phyloP scores from a whole-genome alignment of 2,797 vertebrate genomes.

The Crocidura indochinensis region DNA sequence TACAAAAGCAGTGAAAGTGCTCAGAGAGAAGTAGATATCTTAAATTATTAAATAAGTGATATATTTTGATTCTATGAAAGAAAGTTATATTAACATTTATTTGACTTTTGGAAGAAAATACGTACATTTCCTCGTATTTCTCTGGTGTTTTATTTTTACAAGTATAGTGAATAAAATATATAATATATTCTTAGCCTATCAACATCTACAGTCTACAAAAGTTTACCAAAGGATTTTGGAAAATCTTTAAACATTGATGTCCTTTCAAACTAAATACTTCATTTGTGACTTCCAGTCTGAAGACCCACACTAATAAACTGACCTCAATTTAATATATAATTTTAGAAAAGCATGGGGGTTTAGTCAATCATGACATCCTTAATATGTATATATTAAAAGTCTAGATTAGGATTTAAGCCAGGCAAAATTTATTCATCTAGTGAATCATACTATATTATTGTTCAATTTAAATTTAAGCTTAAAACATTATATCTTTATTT shows the following conservation, averaged over 20 bases:
- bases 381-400: slow-evolving; percentile 33
- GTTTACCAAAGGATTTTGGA: slow-evolving; percentile 29
- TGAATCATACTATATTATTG: slow-evolving; percentile 64
- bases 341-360: slow-evolving; percentile 36
- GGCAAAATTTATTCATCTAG: slow-evolving; percentile 16
- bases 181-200: slow-evolving; percentile 30
- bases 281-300: slow-evolving; percentile 52
- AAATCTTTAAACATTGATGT: slow-evolving; percentile 44
- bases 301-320: slow-evolving; percentile 46
- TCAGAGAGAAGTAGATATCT: slow-evolving; percentile 53
- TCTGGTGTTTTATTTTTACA: slow-evolving; percentile 52
- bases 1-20: background rate
- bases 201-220: slow-evolving; percentile 36
- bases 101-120: slow-evolving; percentile 77
- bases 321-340: slow-evolving; percentile 51
- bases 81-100: slow-evolving; percentile 42
- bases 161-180: slow-evolving; percentile 7
- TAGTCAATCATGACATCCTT: slow-evolving; percentile 56
- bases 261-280: slow-evolving; percentile 50
- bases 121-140: slow-evolving; percentile 74
- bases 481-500: slow-evolving; percentile 73
- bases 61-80: background rate
- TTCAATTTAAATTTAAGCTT: slow-evolving; percentile 75
- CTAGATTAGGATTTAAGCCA: slow-evolving; percentile 50
- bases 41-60: slow-evolving; percentile 38